A percentile compares a stretch with the other conserved stretches of the same genome.
These are phyloP conservation scores for Crocodylus rhombifer DNA, from an alignment of 2,797 vertebrate species.

Conservation along the genomic window DNA sequence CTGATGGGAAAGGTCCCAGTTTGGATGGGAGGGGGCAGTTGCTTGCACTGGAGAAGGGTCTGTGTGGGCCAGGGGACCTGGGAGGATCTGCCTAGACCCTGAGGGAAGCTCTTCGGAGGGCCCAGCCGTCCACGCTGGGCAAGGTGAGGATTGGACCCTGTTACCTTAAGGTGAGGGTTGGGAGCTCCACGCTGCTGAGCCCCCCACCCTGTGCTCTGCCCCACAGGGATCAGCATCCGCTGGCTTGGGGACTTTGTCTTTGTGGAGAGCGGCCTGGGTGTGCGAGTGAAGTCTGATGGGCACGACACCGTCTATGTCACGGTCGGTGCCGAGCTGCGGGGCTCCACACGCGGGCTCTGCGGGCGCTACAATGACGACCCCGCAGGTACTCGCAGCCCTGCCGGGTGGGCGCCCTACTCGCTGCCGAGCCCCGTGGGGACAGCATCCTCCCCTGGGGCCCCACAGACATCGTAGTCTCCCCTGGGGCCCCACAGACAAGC, in stretches of 20 bases:
- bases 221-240: slow-evolving; percentile 86
- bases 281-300: slow-evolving; percentile 86
- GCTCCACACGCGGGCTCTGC: slow-evolving; percentile 88
- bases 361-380: slow-evolving; percentile 88
- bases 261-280: slow-evolving; percentile 88
- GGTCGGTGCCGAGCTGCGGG: slow-evolving; percentile 82
- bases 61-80: too few species aligned
- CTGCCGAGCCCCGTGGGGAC: too few species aligned
- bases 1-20: too few species aligned
- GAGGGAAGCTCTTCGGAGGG: neutral
- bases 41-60: too few species aligned
- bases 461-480: too few species aligned
- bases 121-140: too few species aligned
- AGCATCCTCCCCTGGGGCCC: too few species aligned
- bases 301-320: slow-evolving; percentile 84
- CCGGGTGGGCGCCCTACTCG: too few species aligned
- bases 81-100: neutral
- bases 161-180: too few species aligned
- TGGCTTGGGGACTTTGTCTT: slow-evolving; percentile 94
- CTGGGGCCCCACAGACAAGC: too few species aligned
- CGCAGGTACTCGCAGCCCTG: slow-evolving; percentile 75
- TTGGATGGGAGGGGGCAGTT: too few species aligned
- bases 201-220: neutral
- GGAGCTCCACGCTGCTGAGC: too few species aligned
- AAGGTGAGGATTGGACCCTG: neutral